Base-by-base conservation (phyloP, 2,797 vertebrate genomes). In the Fistularia commersonii region DNA sequence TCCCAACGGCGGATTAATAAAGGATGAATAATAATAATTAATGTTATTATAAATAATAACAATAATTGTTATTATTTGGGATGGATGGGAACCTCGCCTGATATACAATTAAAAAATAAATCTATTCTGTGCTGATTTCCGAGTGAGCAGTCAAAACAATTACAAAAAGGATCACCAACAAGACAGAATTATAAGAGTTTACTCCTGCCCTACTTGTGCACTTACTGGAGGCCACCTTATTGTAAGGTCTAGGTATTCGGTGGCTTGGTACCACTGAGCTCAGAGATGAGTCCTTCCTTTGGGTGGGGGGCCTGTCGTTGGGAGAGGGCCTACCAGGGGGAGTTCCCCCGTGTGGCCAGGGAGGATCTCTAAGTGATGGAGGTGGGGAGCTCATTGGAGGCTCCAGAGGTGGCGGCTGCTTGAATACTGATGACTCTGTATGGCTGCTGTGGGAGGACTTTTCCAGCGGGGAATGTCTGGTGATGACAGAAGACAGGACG, bases 161-260 rank as follows among this genome's bases (percentile, higher is more conserved):
- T 23, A 2, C 23, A 23, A 23, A 23, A 23, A n/a, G n/a, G 23
- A 23, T 23, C 23, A 23, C 23, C 23, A 4, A 23, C 23, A 23
- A 23, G 23, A 23, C 23, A 23, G 4, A 2, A 23, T 23, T 23
- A 23, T 23, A 23, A 23, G 23, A 23, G 2, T 23, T 23, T 23
- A 4, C 23, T 23, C 23, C 23, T 41, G n/a, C 0, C 10, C 7
- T 38, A 7, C 13, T 34, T 35, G 11, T 47, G 36, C 51, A 91
- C 95, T 96, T 83, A 97, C 95, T 93, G 38, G 93, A 89, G 72
- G 92, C 87, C 86, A 87, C 85, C 77, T 94, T 95, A 86, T 93
- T 95, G 82, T 95, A 90, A 9, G 91, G 84, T 79, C 91, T 90
- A 45, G 87, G 86, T 54, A 91, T 69, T 1, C 89, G 79, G 54